Base-by-base conservation (phyloP, 1,140 invertebrate genomes). In the Bathynomus jamesi region DNA sequence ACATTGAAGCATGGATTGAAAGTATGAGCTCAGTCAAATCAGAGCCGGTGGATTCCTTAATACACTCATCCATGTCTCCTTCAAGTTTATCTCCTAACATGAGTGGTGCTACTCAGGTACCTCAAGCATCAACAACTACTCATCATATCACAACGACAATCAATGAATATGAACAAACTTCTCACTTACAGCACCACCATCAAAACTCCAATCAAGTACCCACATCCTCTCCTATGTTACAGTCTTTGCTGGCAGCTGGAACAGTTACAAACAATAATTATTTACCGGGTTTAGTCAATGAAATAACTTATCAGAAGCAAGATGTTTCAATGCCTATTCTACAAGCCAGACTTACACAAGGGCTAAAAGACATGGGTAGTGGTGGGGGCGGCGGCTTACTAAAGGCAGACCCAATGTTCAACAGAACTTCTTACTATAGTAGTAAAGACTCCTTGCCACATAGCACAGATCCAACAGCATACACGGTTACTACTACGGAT, bases 1-100 rank as follows among this genome's bases (percentile, higher is more conserved):
- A 78, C 70, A 85, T 92, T 11, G 91, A 92, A 67, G 89, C 89
- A 25, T 93, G 90, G 90, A 91, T 94, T 71, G 89, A 90, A 69
- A 88, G 86, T 7, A 89, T 89, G 3, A 91, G 89, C 79, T 85
- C 83, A n/a, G 70, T 72, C 32, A 76, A 77, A 46, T 70, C 74
- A 28, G 78, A 78, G 40, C 69, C 72, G 3, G 53, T 73, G 31
- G 76, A 78, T 28, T 69, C 71, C 4, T 29, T 73, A 11, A 28
- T 70, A 60, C 71, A 77, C 61, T 78, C 69, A 28, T 73, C 73
- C 53, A 72, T 71, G 72, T 76, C 72, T 11, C 78, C 71, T n/a
- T 65, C 53, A n/a, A 75, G 32, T 53, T 74, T 61, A 46, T 75
- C 62, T 25, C 70, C 32, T 32, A 65, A 24, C 28, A 61, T 69